phyloP scores from a whole-genome alignment of 2,113 vertebrate genomes.

The Balaeniceps rex region DNA sequence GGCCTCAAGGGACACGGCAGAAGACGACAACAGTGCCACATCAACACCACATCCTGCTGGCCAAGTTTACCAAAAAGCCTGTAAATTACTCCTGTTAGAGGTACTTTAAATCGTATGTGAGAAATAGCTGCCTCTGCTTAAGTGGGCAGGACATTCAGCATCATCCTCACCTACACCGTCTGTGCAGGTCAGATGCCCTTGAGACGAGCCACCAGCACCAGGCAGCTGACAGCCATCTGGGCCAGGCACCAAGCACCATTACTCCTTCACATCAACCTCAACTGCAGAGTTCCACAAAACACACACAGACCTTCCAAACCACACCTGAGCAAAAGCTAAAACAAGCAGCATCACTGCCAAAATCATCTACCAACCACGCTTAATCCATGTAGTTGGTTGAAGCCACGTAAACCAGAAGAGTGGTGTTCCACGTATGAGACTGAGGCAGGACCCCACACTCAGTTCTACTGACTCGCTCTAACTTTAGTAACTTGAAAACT shows the following conservation, averaged over 20 bases:
- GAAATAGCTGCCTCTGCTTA: conserved; percentile 8
- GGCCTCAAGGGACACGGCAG: conserved; percentile 53
- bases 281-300: background rate
- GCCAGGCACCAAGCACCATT: background rate
- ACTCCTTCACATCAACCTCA: background rate
- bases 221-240: background rate
- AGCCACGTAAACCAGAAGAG: background rate
- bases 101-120: conserved; percentile 21
- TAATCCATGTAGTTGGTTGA: background rate
- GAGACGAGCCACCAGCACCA: background rate
- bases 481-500: background rate
- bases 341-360: background rate
- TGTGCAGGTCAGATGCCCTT: conserved; percentile 25
- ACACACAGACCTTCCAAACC: background rate
- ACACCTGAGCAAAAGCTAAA: background rate
- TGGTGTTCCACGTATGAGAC: accelerated
- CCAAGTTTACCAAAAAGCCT: conserved; percentile 50
- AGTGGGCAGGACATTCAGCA: conserved; percentile 10
- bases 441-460: background rate
- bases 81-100: conserved; percentile 55
- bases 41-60: conserved; percentile 50
- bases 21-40: conserved; percentile 30
- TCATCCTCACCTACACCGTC: conserved; percentile 55
- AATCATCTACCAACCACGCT: background rate
- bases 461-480: background rate